These are phyloP conservation scores for Bombylius discolor DNA, from an alignment of 2,888 invertebrate species.

Conservation along the genomic window DNA sequence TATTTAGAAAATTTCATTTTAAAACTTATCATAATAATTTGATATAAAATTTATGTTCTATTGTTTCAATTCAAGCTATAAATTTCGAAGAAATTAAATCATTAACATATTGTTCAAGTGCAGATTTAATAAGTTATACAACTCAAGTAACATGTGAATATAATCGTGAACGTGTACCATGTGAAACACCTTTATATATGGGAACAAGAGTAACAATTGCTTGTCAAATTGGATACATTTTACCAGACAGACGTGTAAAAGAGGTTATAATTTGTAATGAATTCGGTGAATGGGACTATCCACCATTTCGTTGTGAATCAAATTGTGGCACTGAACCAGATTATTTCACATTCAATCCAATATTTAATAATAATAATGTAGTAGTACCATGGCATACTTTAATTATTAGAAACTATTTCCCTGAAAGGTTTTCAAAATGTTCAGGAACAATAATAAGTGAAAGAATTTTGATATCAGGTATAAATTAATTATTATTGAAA, in stretches of 20 bases:
- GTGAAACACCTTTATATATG: constrained; percentile 8
- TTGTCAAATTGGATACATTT: constrained; percentile 9
- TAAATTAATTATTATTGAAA: too few relatives aligned
- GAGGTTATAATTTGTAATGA: constrained; percentile 15
- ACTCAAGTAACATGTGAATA: constrained; percentile 9
- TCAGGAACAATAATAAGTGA: constrained; percentile 22
- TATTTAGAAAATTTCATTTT: too few relatives aligned
- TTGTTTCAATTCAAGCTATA: too few relatives aligned
- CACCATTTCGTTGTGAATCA: constrained; percentile 19
- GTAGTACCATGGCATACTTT: constrained; percentile 26
- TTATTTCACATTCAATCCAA: neutral
- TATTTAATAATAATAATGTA: constrained; percentile 13
- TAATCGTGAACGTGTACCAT: constrained; percentile 7
- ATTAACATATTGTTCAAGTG: neutral
- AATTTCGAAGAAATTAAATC: too few relatives aligned
- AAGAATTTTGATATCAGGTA: constrained; percentile 21
- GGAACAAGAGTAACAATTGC: constrained; percentile 14
- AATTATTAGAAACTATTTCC: constrained; percentile 12
- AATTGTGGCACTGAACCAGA: constrained; percentile 19
- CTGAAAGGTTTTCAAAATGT: constrained; percentile 15
- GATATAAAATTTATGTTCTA: too few relatives aligned
- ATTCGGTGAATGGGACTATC: constrained; percentile 21
- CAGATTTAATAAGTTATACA: neutral
- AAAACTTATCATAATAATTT: too few relatives aligned
- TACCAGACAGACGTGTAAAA: neutral